A percentile compares a stretch with the other conserved stretches of the same genome.
Conservation (phyloP, 2,888 invertebrate genomes). For the Drosophila recens region DNA sequence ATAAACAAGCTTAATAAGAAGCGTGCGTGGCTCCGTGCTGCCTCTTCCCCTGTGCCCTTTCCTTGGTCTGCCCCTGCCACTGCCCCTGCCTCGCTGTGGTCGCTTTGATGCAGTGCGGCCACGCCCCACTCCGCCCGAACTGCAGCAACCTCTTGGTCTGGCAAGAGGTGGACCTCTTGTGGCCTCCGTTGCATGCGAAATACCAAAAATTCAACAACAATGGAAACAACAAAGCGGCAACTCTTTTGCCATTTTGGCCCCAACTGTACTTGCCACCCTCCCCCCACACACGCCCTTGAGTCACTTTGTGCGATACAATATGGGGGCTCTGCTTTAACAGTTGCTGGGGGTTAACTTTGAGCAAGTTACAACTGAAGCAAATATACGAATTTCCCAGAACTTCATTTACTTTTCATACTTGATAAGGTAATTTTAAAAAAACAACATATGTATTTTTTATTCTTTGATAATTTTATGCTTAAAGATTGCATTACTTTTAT, state of each 20-base stretch:
- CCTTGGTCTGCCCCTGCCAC: neutral
- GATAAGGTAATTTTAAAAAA: neutral
- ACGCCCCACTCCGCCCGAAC: slow-evolving; percentile 23
- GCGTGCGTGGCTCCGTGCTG: slow-evolving; percentile 38
- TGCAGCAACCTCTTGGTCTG: slow-evolving; percentile 26
- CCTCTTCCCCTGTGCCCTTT: neutral
- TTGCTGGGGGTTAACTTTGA: slow-evolving; percentile 7
- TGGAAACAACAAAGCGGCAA: slow-evolving; percentile 28
- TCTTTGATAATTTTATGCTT: neutral
- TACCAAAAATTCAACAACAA: slow-evolving; percentile 51
- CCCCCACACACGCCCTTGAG: neutral
- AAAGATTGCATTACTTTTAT: neutral
- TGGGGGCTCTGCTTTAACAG: slow-evolving; percentile 1
- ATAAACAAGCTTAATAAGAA: slow-evolving; percentile 73
- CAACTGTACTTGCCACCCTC: slow-evolving; percentile 26
- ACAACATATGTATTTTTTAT: neutral
- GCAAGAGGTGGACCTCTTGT: slow-evolving; percentile 19
- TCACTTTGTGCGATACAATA: neutral
- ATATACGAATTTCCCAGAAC: neutral
- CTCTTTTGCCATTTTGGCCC: slow-evolving; percentile 22
- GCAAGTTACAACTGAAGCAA: slow-evolving; percentile 9
- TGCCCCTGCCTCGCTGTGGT: slow-evolving; percentile 27
- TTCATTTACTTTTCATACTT: neutral
- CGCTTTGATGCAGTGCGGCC: slow-evolving; percentile 52
- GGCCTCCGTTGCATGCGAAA: slow-evolving; percentile 47